A percentile compares a stretch with the other conserved stretches of the same genome.
These are phyloP conservation scores for Lepisosteus osseus DNA, from an alignment of 2,113 vertebrate genomes.

Conservation along the genomic window DNA sequence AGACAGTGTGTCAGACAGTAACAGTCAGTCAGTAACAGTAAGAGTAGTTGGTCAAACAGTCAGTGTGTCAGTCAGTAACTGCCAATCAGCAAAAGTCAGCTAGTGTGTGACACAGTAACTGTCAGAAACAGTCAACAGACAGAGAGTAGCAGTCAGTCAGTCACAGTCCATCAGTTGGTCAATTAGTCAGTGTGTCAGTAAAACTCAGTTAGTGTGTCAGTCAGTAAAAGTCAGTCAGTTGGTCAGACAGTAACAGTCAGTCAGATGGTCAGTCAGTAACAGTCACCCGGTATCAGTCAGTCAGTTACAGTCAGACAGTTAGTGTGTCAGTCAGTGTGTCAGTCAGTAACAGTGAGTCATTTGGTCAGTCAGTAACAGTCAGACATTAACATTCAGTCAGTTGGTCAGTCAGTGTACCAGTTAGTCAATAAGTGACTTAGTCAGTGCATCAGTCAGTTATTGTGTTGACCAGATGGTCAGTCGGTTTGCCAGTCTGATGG, in stretches of 20 bases:
- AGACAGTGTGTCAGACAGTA: too few relatives aligned
- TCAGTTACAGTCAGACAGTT: too few relatives aligned
- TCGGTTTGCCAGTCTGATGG: constrained; percentile 22
- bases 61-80: constrained; percentile 30
- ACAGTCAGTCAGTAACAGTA: too few relatives aligned
- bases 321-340: not conserved
- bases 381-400: constrained; percentile 7
- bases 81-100: too few relatives aligned
- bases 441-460: too few relatives aligned
- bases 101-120: constrained; percentile 22
- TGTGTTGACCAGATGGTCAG: not conserved
- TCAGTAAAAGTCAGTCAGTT: too few relatives aligned
- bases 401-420: constrained; percentile 27
- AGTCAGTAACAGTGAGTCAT: not conserved
- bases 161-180: constrained; percentile 4
- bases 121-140: constrained; percentile 15
- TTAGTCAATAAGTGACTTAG: constrained; percentile 28
- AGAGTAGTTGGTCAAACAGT: constrained; percentile 21
- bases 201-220: too few relatives aligned
- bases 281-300: too few relatives aligned
- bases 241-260: too few relatives aligned
- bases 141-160: not conserved
- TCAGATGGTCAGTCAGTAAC: too few relatives aligned
- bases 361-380: not conserved
- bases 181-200: too few relatives aligned